Evolutionary conservation across 64 coral and sea anemone species (phyloP).

Genomic region (Astreopora myriophthalma): DNA sequence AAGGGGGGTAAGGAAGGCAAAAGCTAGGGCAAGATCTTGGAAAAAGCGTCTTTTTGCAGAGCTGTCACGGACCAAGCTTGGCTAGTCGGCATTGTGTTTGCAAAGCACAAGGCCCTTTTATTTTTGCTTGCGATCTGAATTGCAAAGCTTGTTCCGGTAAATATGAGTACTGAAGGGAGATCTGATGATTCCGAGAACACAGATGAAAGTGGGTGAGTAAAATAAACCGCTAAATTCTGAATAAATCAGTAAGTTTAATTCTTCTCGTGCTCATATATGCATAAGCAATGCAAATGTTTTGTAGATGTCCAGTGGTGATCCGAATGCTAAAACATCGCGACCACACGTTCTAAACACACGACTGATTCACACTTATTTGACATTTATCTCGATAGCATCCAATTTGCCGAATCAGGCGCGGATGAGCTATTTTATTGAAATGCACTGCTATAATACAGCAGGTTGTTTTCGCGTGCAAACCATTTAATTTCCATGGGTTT

Average conservation of each 20-base stretch:
- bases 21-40: not conserved
- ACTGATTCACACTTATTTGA: not conserved
- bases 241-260: not conserved
- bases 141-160: not conserved
- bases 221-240: not conserved
- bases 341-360: not conserved
- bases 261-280: not conserved
- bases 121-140: not conserved
- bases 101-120: constrained; percentile 17
- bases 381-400: not conserved
- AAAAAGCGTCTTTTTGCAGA: constrained; percentile 18
- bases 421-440: not conserved
- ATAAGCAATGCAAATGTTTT: not conserved
- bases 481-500: not conserved
- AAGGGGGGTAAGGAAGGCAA: not conserved
- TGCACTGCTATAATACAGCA: not conserved
- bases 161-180: constrained; percentile 17
- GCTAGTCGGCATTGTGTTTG: constrained; percentile 32
- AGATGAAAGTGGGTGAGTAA: constrained; percentile 14
- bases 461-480: not conserved
- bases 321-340: not conserved
- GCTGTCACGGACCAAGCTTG: constrained; percentile 11
- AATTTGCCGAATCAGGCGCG: not conserved
- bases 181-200: constrained; percentile 1
- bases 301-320: not conserved